Evolutionary conservation across 1,140 invertebrate species (phyloP).

Genomic region (honey bee (Apis mellifera)): Amel_HAv3.1 CM009943.2:5029001-5029500

Average conservation of each 20-base stretch:
- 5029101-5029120: neutral
- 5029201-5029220: no score
- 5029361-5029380: constrained; percentile 63
- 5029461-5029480: constrained; percentile 61
- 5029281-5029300: constrained; percentile 28
- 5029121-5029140: no score
- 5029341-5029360: constrained; percentile 37
- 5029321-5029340: constrained; percentile 6
- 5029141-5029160: neutral
- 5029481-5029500: constrained; percentile 43
- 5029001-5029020: neutral
- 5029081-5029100: neutral
- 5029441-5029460: constrained; percentile 60
- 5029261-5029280: constrained; percentile 14
- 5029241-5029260: neutral
- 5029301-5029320: constrained; percentile 22
- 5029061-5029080: neutral
- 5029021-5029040: constrained; percentile 16
- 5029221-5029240: neutral
- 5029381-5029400: constrained; percentile 69
- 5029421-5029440: constrained; percentile 39
- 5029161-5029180: no score
- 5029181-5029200: no score
- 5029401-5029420: constrained; percentile 20
- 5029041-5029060: neutral